phyloP scores from a whole-genome alignment of 2,797 vertebrate genomes.

The Myotis vivesi region DNA sequence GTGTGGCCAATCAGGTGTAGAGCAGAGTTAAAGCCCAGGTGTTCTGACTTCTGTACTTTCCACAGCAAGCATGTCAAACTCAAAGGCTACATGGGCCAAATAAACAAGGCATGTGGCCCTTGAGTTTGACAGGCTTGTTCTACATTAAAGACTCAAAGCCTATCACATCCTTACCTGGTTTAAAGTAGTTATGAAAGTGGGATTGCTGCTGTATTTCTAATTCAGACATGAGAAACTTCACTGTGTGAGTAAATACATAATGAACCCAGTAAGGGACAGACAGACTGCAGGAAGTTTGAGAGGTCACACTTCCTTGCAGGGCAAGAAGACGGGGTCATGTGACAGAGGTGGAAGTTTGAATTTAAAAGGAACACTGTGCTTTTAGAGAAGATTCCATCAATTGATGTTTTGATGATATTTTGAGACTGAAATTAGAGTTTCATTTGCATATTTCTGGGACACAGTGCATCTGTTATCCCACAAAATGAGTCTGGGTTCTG shows the following conservation, averaged over 20 bases:
- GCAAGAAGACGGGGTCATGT: background rate
- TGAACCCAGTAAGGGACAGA: background rate
- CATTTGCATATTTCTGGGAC: slow-evolving; percentile 68
- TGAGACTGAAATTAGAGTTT: slow-evolving; percentile 52
- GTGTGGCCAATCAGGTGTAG: background rate
- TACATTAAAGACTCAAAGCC: background rate
- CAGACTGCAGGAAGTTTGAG: background rate
- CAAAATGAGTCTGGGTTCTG: slow-evolving; percentile 43
- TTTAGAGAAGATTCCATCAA: background rate
- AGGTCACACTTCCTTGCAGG: background rate
- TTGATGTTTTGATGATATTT: slow-evolving; percentile 43
- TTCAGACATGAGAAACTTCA: background rate
- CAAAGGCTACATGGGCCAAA: too few relatives aligned
- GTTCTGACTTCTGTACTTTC: background rate
- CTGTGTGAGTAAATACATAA: background rate
- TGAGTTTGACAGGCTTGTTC: too few relatives aligned
- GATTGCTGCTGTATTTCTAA: background rate
- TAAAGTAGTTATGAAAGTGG: background rate
- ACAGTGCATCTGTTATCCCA: slow-evolving; percentile 57
- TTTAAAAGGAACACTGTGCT: background rate
- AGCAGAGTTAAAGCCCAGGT: background rate
- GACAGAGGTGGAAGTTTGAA: background rate
- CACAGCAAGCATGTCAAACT: too few relatives aligned
- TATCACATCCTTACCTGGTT: background rate
- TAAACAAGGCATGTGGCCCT: too few relatives aligned